Evolutionary conservation across 1,140 invertebrate species (phyloP), one percentile per base, ranked within the genome.

Genomic region (Drosophila nannoptera): DNA sequence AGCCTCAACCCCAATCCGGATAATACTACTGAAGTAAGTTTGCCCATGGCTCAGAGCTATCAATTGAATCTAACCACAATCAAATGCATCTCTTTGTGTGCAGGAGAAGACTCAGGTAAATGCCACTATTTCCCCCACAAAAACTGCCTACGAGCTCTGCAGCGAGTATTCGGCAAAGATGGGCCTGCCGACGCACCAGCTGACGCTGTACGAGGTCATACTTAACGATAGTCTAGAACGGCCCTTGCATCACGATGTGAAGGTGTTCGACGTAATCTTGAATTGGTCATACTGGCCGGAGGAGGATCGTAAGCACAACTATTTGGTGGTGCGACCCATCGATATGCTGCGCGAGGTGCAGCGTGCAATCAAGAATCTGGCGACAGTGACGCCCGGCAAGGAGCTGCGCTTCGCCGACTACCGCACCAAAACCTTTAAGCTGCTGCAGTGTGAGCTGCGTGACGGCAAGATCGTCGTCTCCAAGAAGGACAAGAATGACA

Each of bases 271-370:
- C 70, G 90, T 93, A 22, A 93, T 97, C 8, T 90, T 96, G 7
- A 91, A 93, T 43, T 98, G 96, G 96, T 93, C 94, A 0, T 94
- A 95, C 69, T 97, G 96, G 96, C 93, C 95, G 45, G 93, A 95
- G 49, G 91, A 92, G 4, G 95, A 96, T 88, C 91, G 95, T 12
- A 95, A 94, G 87, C 92, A 96, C 73, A 97, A 96, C 80, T 93
- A 94, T 77, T 90, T 97, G 9, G 90, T 96, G n/a, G 88, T 97
- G 6, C 93, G 90, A 22, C 90, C 92, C 1, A 91, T 92, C 1
- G 90, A 90, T 58, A 89, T 91, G 63, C 58, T 90, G 22, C 87
- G 77, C 77, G 88, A 90, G 87, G 82, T 90, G 83, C 71, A 91
- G 73, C 62, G 90, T 69, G 75, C 90, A 64, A 59, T 91, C 69